Conservation (phyloP, 2,113 vertebrate species). For the Phalacrocorax pelagicus region DNA sequence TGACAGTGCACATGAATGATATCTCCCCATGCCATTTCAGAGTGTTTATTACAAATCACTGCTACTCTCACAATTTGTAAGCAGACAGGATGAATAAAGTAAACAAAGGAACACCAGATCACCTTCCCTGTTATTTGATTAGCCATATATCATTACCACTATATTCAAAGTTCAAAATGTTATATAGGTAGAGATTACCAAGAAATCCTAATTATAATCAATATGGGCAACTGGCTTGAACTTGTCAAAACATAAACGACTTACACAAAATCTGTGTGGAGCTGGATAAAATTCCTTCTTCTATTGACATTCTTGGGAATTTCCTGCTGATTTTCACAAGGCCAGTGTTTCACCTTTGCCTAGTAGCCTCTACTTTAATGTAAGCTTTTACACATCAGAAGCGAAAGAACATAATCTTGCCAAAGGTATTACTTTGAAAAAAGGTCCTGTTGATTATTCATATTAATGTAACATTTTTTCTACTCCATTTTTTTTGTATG, state of each 20-base stretch:
- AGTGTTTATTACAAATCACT: not conserved
- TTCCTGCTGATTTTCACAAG: not conserved
- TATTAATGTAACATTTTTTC: not conserved
- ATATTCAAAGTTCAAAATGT: not conserved
- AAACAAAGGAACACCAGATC: not conserved
- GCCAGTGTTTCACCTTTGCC: not conserved
- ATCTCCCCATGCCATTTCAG: not conserved
- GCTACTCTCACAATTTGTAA: not conserved
- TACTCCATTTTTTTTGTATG: rapidly evolving
- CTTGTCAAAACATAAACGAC: not conserved
- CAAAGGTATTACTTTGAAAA: not conserved
- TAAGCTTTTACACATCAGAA: not conserved
- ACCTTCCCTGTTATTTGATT: not conserved
- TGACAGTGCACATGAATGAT: not conserved
- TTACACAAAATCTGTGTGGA: not conserved
- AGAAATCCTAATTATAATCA: not conserved
- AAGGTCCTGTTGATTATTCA: not conserved
- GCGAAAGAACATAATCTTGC: not conserved
- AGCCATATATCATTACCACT: not conserved
- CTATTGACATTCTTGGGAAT: not conserved
- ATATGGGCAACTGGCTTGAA: not conserved
- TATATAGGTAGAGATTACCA: not conserved
- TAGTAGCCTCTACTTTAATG: not conserved
- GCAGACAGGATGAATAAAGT: not conserved
- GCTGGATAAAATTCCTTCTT: not conserved